These are phyloP conservation scores for Willisornis vidua DNA, from an alignment of 2,113 vertebrate species.

Conservation along the genomic window DNA sequence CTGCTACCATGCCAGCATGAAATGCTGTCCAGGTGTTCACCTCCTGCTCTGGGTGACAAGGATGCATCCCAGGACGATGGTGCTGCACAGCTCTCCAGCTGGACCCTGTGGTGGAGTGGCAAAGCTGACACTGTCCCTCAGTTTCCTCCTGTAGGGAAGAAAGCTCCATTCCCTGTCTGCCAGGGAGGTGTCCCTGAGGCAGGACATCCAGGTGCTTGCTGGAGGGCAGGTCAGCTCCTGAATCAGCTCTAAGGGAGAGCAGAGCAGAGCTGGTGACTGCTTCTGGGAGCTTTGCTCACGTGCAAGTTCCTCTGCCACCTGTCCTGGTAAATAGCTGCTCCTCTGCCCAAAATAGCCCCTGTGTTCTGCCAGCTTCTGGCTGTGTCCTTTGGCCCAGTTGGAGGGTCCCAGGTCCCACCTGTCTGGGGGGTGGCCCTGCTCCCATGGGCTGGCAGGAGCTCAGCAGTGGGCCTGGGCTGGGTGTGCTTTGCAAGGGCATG, in stretches of 20 bases:
- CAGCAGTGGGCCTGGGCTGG: neutral
- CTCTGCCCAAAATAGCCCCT: constrained; percentile 42
- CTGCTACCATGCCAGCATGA: neutral
- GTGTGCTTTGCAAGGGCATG: neutral
- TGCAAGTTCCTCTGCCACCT: neutral
- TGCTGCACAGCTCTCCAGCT: neutral
- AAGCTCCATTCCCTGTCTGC: neutral
- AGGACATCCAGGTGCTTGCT: neutral
- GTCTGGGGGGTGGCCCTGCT: neutral
- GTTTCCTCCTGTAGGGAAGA: neutral
- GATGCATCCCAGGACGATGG: neutral
- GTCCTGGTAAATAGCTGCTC: neutral
- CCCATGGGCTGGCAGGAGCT: neutral
- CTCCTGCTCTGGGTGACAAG: neutral
- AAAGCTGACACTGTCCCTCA: neutral
- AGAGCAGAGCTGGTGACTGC: neutral
- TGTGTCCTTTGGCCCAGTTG: constrained; percentile 27
- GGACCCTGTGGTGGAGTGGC: neutral
- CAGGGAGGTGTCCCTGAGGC: neutral
- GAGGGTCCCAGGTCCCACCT: neutral
- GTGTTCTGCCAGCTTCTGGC: constrained; percentile 16
- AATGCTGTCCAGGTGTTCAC: neutral
- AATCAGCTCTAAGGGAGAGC: neutral
- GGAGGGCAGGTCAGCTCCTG: neutral
- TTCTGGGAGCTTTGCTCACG: neutral